These are phyloP conservation scores for Cataglyphis albicans DNA, from an alignment of 2,888 invertebrate genomes.

Conservation along the genomic window DNA sequence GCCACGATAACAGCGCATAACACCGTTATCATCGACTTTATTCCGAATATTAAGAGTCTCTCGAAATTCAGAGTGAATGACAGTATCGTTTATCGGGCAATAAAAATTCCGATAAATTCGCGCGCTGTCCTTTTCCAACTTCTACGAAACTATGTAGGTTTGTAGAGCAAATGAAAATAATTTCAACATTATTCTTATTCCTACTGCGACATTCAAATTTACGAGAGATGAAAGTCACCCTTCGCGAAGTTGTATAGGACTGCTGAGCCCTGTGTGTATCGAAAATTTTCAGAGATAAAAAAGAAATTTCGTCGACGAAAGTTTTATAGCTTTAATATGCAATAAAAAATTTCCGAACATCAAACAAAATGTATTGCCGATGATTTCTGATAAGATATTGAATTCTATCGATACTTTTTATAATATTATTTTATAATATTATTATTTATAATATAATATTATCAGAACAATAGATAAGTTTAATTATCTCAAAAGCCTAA, in stretches of 20 bases:
- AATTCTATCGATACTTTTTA: background rate
- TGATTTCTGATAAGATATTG: conserved; percentile 11
- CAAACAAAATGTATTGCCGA: conserved; percentile 22
- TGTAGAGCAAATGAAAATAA: conserved; percentile 30
- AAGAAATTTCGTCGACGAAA: conserved; percentile 37
- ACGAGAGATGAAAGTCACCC: conserved; percentile 1
- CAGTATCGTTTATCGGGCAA: conserved; percentile 4
- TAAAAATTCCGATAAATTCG: background rate
- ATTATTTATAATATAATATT: background rate
- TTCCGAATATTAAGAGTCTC: conserved; percentile 25
- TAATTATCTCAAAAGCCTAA: conserved; percentile 13
- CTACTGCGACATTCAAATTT: conserved; percentile 29
- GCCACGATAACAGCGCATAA: conserved; percentile 24
- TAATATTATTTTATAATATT: background rate
- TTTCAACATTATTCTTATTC: conserved; percentile 17
- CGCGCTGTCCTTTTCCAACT: background rate
- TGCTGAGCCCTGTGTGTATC: conserved; percentile 14
- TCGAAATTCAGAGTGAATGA: conserved; percentile 4
- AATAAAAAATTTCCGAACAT: conserved; percentile 37
- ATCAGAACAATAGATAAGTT: background rate
- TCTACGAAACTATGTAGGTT: conserved; percentile 25
- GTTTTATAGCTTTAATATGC: conserved; percentile 27
- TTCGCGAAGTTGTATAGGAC: conserved; percentile 9
- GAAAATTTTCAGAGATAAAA: conserved; percentile 41
- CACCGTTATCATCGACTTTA: conserved; percentile 16